These are phyloP conservation scores for Cryptus armator DNA, from an alignment of 2,888 invertebrate genomes.

Conservation along the genomic window DNA sequence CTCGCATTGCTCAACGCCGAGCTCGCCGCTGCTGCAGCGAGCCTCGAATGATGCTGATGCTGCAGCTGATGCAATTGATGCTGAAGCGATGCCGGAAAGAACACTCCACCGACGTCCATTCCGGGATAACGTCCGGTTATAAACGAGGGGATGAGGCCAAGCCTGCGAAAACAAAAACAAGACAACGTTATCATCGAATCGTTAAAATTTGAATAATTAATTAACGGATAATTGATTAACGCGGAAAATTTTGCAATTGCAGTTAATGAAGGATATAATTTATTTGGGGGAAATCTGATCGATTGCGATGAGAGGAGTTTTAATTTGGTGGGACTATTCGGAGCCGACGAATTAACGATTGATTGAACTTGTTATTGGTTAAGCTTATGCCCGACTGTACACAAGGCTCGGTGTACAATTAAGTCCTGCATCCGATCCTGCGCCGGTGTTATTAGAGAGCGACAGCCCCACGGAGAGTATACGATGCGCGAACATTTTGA, in stretches of 20 bases:
- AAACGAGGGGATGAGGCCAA: constrained; percentile 82
- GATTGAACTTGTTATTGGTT: background rate
- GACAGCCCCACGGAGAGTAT: background rate
- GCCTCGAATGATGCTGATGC: constrained; percentile 81
- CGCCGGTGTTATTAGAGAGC: background rate
- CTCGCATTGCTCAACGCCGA: constrained; percentile 80
- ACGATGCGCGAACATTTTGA: constrained; percentile 6
- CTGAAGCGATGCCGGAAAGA: constrained; percentile 82
- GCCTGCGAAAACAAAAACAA: constrained; percentile 70
- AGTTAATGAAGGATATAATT: background rate
- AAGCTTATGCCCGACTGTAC: background rate
- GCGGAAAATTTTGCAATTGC: background rate
- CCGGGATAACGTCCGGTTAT: constrained; percentile 83
- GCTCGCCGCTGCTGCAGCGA: constrained; percentile 78
- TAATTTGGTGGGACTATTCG: background rate
- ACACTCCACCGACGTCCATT: constrained; percentile 82
- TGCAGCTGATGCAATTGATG: constrained; percentile 80
- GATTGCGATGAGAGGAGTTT: background rate
- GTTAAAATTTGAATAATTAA: constrained; percentile 23
- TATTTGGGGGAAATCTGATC: background rate
- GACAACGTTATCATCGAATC: background rate
- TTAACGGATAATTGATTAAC: background rate
- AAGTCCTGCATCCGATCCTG: no score
- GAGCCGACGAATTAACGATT: background rate
- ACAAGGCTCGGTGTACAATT: no score